Percentiles rank a stretch among this genome's conserved stretches.
Evolutionary conservation across 2,797 vertebrate genomes (phyloP).

Genomic region (Pyrrhura leucotis): DNA sequence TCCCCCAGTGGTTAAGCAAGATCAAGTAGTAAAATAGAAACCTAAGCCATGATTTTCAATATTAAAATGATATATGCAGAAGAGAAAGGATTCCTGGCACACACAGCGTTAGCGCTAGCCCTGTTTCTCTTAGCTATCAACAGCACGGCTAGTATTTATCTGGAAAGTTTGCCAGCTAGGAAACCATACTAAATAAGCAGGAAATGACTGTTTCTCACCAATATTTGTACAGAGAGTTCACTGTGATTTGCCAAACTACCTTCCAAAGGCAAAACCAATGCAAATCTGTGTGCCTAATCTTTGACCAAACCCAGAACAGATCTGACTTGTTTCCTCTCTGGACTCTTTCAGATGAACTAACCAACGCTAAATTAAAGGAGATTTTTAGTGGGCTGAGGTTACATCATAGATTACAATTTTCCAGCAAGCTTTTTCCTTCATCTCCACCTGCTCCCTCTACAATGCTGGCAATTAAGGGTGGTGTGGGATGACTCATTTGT

Average conservation of each 20-base stretch:
- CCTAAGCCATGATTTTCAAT: neutral
- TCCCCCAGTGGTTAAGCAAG: neutral
- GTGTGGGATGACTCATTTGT: conserved; percentile 9
- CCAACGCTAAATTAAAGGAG: neutral
- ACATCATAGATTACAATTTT: neutral
- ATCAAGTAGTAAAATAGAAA: neutral
- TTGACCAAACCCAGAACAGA: neutral
- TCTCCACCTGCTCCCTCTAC: conserved; percentile 40
- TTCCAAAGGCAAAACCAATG: neutral
- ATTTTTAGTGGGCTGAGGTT: neutral
- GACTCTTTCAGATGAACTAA: neutral
- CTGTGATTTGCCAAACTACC: neutral
- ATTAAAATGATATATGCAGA: neutral
- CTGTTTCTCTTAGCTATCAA: neutral
- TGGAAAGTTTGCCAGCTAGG: neutral
- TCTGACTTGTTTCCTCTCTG: neutral
- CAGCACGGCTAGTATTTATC: neutral
- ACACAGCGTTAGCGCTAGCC: neutral
- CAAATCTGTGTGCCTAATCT: neutral
- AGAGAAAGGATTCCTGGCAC: neutral
- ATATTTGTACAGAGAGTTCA: neutral
- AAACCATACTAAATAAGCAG: neutral
- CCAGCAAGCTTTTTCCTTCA: conserved; percentile 29
- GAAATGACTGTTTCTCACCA: neutral
- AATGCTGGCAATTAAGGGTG: neutral